A percentile compares a stretch with the other conserved stretches of the same genome.
phyloP scores from a whole-genome alignment of 2,888 invertebrate genomes.

The Mesorhabditis spiculigera region DNA sequence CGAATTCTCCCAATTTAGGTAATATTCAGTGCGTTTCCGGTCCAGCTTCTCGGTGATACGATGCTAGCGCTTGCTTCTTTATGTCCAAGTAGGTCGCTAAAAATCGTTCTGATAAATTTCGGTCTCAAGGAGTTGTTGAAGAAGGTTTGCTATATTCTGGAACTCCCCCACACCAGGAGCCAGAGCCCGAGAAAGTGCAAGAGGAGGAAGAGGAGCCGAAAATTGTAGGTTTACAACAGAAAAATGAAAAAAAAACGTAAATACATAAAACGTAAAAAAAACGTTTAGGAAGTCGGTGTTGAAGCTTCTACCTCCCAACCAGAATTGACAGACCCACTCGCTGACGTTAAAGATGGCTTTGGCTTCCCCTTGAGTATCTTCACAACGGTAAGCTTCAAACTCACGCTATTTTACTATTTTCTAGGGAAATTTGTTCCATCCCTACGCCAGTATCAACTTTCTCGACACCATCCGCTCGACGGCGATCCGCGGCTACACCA shows the following conservation, averaged over 20 bases:
- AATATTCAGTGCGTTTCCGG: constrained; percentile 87
- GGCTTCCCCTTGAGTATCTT: constrained; percentile 85
- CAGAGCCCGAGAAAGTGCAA: too few relatives aligned
- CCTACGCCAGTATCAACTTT: constrained; percentile 89
- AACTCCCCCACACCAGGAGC: constrained; percentile 10
- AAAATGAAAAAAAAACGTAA: too few relatives aligned
- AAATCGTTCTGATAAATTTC: constrained; percentile 6
- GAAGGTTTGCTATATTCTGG: constrained; percentile 44
- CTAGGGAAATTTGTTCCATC: constrained; percentile 84
- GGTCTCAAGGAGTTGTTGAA: constrained; percentile 45
- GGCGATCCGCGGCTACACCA: constrained; percentile 19
- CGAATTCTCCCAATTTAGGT: constrained; percentile 65
- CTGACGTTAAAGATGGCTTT: constrained; percentile 67
- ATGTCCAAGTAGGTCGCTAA: constrained; percentile 69
- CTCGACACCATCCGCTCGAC: constrained; percentile 81
- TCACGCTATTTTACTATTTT: constrained; percentile 10
- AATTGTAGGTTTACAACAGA: too few relatives aligned
- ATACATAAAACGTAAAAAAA: too few relatives aligned
- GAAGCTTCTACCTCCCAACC: too few relatives aligned
- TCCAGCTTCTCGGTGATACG: constrained; percentile 79
- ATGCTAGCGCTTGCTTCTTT: constrained; percentile 84
- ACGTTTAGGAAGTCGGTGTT: too few relatives aligned
- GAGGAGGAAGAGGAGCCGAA: too few relatives aligned
- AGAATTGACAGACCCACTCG: too few relatives aligned
- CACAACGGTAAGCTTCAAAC: constrained; percentile 67